These are phyloP conservation scores for Chloropsis cyanopogon DNA, from an alignment of 2,113 vertebrate genomes.

Conservation along the genomic window DNA sequence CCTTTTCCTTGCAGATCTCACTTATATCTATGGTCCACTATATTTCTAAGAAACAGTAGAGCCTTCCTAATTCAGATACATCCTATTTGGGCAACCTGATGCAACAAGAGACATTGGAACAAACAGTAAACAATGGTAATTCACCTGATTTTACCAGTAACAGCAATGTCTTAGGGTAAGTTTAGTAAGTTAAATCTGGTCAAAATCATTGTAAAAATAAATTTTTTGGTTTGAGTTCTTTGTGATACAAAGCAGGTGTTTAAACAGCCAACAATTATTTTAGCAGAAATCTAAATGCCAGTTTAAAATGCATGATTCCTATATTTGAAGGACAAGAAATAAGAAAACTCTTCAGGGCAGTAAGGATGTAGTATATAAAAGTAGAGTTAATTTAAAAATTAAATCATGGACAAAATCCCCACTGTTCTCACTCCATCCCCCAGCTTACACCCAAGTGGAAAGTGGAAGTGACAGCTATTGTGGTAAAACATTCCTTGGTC, in stretches of 20 bases:
- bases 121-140: background rate
- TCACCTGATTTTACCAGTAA: background rate
- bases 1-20: background rate
- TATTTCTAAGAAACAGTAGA: background rate
- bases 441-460: background rate
- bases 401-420: background rate
- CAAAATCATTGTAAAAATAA: background rate
- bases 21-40: background rate
- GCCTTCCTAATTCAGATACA: background rate
- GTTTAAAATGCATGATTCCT: background rate
- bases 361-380: background rate
- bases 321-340: background rate
- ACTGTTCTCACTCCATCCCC: background rate
- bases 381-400: background rate
- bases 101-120: background rate
- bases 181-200: background rate
- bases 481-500: slow-evolving; percentile 5
- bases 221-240: background rate
- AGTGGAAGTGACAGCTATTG: slow-evolving; percentile 13
- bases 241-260: background rate
- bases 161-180: background rate
- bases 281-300: background rate
- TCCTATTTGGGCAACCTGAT: background rate
- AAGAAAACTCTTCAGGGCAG: background rate
- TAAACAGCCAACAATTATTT: background rate